These are phyloP conservation scores for Dicyrtoma fusca DNA, from an alignment of 2,888 invertebrate species.

Conservation along the genomic window DNA sequence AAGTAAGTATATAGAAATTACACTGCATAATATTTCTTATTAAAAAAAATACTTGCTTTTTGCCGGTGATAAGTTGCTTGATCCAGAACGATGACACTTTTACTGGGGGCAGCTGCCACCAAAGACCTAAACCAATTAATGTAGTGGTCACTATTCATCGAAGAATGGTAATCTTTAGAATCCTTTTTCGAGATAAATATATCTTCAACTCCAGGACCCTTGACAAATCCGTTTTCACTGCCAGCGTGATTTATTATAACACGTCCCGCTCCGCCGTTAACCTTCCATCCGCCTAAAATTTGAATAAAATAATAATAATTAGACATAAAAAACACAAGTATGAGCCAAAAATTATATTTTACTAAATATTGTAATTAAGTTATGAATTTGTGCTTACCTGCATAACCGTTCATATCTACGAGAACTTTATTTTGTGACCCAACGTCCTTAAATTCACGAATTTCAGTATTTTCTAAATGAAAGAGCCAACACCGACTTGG, in stretches of 20 bases:
- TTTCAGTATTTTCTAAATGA: background rate
- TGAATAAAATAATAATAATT: background rate
- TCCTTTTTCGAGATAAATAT: conserved; percentile 27
- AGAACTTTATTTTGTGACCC: background rate
- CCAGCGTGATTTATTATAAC: conserved; percentile 29
- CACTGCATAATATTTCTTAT: background rate
- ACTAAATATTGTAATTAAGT: background rate
- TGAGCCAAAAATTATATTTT: background rate
- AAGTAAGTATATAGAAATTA: too few species aligned
- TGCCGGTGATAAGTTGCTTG: conserved; percentile 36
- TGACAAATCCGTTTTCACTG: conserved; percentile 18
- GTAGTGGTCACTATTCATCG: conserved; percentile 20
- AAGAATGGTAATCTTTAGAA: conserved; percentile 26
- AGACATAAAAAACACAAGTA: background rate
- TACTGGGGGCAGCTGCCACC: conserved; percentile 4
- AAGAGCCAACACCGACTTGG: background rate
- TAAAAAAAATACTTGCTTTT: background rate
- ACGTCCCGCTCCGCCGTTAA: conserved; percentile 21
- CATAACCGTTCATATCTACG: background rate
- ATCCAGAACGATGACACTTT: conserved; percentile 27
- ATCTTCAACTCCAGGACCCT: conserved; percentile 26
- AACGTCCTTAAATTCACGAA: background rate
- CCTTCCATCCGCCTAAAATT: conserved; percentile 22
- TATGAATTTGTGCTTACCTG: background rate
- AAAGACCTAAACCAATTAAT: conserved; percentile 16